Conservation (phyloP, 92 coral and sea anemone species). For the Umimayanthus kanabou region DNA sequence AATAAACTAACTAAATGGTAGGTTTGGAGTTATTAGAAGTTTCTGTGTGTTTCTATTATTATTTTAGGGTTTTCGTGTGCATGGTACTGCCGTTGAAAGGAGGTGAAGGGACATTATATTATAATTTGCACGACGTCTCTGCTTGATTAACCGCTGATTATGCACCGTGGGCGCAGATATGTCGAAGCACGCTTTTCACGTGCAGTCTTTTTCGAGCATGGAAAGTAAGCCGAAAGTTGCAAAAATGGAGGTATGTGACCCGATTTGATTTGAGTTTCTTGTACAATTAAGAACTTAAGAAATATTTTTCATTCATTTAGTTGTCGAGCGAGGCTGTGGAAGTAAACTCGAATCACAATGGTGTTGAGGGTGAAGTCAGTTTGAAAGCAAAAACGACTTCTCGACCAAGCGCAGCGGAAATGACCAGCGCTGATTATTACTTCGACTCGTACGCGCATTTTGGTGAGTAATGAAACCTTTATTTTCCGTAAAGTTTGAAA, state of each 20-base stretch:
- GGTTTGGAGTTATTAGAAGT: too few species aligned
- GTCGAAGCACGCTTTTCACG: constrained; percentile 49
- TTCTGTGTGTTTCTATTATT: too few species aligned
- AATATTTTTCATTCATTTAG: constrained; percentile 40
- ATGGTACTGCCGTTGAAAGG: too few species aligned
- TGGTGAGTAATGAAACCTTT: constrained; percentile 63
- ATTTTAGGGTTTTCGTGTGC: too few species aligned
- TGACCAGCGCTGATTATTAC: constrained; percentile 99
- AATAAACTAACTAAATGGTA: too few species aligned
- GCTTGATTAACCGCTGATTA: not conserved
- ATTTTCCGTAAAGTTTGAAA: not conserved
- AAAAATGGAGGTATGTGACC: constrained; percentile 75
- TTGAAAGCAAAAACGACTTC: constrained; percentile 15
- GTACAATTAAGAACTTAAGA: not conserved
- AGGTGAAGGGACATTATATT: not conserved
- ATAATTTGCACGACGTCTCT: not conserved
- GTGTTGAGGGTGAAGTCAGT: constrained; percentile 37
- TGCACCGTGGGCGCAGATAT: constrained; percentile 56
- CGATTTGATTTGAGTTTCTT: not conserved
- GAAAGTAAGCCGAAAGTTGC: constrained; percentile 88
- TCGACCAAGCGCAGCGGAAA: constrained; percentile 69
- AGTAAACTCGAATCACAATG: constrained; percentile 57
- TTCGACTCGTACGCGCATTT: constrained; percentile 98
- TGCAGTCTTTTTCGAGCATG: constrained; percentile 50
- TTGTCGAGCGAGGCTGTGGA: constrained; percentile 70